Base-by-base conservation (phyloP, 2,113 vertebrate genomes). In the Nanorana parkeri region DNA sequence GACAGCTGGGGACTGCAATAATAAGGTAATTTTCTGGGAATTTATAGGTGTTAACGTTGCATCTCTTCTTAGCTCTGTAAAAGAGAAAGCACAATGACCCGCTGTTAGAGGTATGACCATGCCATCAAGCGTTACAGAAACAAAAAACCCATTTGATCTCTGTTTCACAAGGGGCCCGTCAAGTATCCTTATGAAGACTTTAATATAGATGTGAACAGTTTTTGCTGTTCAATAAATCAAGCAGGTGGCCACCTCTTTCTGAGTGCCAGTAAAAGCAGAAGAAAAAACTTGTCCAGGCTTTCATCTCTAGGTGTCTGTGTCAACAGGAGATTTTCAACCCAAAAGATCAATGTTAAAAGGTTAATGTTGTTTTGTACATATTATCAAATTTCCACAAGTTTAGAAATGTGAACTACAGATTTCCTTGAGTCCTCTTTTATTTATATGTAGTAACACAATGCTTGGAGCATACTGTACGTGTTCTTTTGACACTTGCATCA, bases 1-100 rank as follows among this genome's bases (percentile, higher is more conserved):
- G 88, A 99, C 97, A 3, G 98, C 96, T 65, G 98, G 98, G 77
- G 95, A 97, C 83, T 99, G 97, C n/a, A 99, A 94, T 83, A 99
- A 89, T 83, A 96, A 90, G 77, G 94, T 97, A 88, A 99, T 94
- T 90, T 96, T 99, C 89, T 96, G 96, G 60, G 94, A 95, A 88
- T 90, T 98, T 86, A 96, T 92, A 3, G 96, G 96, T 65, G 96
- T 97, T 84, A 95, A 88, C 3, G 96, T 91, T 56, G 92, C 94
- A 84, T 96, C 95, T 85, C 95, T 93, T 64, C 95, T 92, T 77
- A 92, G 83, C 86, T 96, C 96, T 99, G 85, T 67, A 85, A 86
- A 88, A 66, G 85, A 1, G 67, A 54, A 83, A 85, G 61, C 63
- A 78, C 28, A 87, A 36, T 13, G 65, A 64, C 15, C 24, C 55